A percentile compares a stretch with the other conserved stretches of the same genome.
Conservation (phyloP, 2,888 invertebrate genomes). For the Apoda limacodes region DNA sequence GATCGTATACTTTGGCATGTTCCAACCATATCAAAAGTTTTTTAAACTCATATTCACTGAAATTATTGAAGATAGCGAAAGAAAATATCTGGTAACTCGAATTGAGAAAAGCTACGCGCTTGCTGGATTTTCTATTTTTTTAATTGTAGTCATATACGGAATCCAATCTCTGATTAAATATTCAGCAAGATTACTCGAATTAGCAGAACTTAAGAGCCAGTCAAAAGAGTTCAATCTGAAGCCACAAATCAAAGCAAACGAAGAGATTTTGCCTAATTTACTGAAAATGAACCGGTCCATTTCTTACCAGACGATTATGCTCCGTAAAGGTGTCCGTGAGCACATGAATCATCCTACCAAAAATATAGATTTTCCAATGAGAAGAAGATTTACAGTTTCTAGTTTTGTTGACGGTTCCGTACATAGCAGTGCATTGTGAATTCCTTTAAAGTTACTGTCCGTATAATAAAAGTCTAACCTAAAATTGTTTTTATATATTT, state of each 20-base stretch:
- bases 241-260: constrained; percentile 10
- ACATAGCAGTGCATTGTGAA: no score
- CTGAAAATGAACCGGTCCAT: constrained; percentile 43
- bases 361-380: constrained; percentile 24
- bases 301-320: constrained; percentile 45
- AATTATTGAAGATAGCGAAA: constrained; percentile 30
- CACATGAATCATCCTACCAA: constrained; percentile 35
- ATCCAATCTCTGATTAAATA: constrained; percentile 35
- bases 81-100: constrained; percentile 30
- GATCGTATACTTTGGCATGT: constrained; percentile 46
- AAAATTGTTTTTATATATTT: no score
- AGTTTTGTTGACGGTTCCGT: no score
- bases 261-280: constrained; percentile 32
- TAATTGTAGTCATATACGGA: constrained; percentile 42
- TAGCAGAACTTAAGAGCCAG: constrained; percentile 24
- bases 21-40: constrained; percentile 35
- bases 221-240: constrained; percentile 16
- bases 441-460: no score
- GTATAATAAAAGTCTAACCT: no score
- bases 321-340: constrained; percentile 40
- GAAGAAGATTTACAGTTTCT: constrained; percentile 24
- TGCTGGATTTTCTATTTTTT: constrained; percentile 50
- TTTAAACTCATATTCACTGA: constrained; percentile 29
- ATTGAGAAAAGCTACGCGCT: constrained; percentile 47
- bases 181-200: constrained; percentile 31